Evolutionary conservation across 2,797 vertebrate genomes (phyloP).

Genomic region (Melopsittacus undulatus): DNA sequence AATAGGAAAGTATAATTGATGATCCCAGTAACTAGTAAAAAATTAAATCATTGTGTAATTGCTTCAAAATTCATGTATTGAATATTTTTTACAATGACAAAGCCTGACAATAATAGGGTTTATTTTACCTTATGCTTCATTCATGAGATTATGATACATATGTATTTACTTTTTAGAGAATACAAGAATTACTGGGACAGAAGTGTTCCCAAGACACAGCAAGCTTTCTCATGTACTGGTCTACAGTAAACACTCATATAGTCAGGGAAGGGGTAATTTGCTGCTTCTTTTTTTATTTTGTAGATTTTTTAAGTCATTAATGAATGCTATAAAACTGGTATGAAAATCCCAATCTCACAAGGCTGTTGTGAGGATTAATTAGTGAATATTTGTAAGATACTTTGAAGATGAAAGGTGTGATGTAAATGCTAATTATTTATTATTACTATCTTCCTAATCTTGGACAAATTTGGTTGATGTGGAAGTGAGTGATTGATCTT

Average conservation of each 20-base stretch:
- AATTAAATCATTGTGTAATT: neutral
- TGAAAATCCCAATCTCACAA: constrained; percentile 34
- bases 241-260: neutral
- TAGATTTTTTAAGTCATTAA: neutral
- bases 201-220: neutral
- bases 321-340: neutral
- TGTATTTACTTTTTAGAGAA: neutral
- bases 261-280: neutral
- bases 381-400: constrained; percentile 34
- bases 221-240: neutral
- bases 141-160: neutral
- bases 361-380: constrained; percentile 42
- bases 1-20: neutral
- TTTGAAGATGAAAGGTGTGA: constrained; percentile 61
- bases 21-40: neutral
- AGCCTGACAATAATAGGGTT: neutral
- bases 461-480: neutral
- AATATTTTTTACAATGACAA: neutral
- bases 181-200: neutral
- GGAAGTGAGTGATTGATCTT: constrained; percentile 39
- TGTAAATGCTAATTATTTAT: constrained; percentile 65
- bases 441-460: constrained; percentile 52
- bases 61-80: neutral
- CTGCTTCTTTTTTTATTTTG: neutral
- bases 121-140: constrained; percentile 14